Evolutionary conservation across 2,888 invertebrate genomes (phyloP).

Genomic region (Criorhina ranunculi): DNA sequence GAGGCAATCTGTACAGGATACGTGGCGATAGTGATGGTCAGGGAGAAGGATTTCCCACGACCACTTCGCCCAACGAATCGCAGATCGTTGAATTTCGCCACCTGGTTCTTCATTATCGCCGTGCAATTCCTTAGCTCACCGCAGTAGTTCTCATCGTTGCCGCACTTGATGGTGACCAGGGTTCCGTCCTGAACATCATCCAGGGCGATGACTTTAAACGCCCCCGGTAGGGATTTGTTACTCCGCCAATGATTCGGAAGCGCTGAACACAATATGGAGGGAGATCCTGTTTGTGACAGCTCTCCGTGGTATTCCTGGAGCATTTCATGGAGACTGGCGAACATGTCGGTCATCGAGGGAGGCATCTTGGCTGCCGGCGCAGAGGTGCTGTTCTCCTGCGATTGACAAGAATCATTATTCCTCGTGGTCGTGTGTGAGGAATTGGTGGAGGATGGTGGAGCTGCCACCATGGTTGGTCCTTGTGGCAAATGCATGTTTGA

Average conservation of each 20-base stretch:
- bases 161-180: constrained; percentile 95
- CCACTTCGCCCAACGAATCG: constrained; percentile 99
- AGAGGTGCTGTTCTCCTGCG: constrained; percentile 66
- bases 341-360: constrained; percentile 90
- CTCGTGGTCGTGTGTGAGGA: constrained; percentile 71
- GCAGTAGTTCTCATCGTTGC: constrained; percentile 99
- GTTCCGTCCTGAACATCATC: constrained; percentile 98
- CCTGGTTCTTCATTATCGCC: constrained; percentile 98
- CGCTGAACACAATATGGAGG: constrained; percentile 96
- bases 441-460: constrained; percentile 78
- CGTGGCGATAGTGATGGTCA: constrained; percentile 94
- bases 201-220: constrained; percentile 97
- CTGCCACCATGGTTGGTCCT: constrained; percentile 83
- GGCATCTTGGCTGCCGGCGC: constrained; percentile 84
- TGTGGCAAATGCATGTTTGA: constrained; percentile 83
- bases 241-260: constrained; percentile 98
- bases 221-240: constrained; percentile 98
- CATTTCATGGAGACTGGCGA: constrained; percentile 90
- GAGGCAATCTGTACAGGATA: constrained; percentile 94
- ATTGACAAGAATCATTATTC: constrained; percentile 49
- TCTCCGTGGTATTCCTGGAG: constrained; percentile 96
- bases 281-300: constrained; percentile 96
- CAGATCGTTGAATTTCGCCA: constrained; percentile 99
- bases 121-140: constrained; percentile 97
- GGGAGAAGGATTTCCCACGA: constrained; percentile 97